These are phyloP conservation scores for Agrypnia vestita DNA, from an alignment of 1,140 invertebrate genomes.

Conservation along the genomic window DNA sequence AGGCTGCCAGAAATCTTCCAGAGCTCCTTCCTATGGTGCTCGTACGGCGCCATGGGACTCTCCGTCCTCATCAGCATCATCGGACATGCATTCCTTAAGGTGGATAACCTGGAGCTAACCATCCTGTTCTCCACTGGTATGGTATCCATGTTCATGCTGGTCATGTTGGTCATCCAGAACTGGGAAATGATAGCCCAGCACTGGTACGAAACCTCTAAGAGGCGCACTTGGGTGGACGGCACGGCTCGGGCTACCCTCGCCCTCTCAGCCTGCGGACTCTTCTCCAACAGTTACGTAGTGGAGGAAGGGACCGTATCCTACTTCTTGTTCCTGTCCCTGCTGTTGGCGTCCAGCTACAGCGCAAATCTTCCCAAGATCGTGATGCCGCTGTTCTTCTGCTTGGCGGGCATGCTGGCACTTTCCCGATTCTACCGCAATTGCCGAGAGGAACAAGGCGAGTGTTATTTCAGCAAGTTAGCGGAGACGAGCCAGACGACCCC, in stretches of 20 bases:
- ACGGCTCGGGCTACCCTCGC: conserved; percentile 76
- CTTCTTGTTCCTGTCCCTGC: conserved; percentile 77
- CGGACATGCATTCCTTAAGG: conserved; percentile 72
- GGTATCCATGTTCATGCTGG: conserved; percentile 76
- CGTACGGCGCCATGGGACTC: conserved; percentile 70
- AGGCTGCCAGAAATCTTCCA: conserved; percentile 75
- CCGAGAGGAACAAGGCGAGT: conserved; percentile 89
- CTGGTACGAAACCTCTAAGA: conserved; percentile 76
- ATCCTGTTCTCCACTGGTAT: conserved; percentile 79
- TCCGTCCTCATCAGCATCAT: conserved; percentile 68
- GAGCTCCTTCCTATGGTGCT: conserved; percentile 75
- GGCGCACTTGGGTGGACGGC: conserved; percentile 68
- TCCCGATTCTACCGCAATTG: conserved; percentile 83
- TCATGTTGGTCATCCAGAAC: conserved; percentile 78
- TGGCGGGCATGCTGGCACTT: conserved; percentile 54
- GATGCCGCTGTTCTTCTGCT: conserved; percentile 61
- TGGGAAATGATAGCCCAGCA: conserved; percentile 81
- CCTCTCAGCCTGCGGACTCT: conserved; percentile 77
- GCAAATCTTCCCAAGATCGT: conserved; percentile 64
- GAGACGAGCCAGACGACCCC: conserved; percentile 62
- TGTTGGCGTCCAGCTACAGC: conserved; percentile 74
- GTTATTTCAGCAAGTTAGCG: conserved; percentile 67
- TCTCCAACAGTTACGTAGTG: conserved; percentile 95
- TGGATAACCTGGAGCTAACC: conserved; percentile 77
- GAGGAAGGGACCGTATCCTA: conserved; percentile 87